A percentile compares a stretch with the other conserved stretches of the same genome.
These are phyloP conservation scores for Rhizoglyphus robini DNA, from an alignment of 1,140 invertebrate genomes.

Conservation along the genomic window DNA sequence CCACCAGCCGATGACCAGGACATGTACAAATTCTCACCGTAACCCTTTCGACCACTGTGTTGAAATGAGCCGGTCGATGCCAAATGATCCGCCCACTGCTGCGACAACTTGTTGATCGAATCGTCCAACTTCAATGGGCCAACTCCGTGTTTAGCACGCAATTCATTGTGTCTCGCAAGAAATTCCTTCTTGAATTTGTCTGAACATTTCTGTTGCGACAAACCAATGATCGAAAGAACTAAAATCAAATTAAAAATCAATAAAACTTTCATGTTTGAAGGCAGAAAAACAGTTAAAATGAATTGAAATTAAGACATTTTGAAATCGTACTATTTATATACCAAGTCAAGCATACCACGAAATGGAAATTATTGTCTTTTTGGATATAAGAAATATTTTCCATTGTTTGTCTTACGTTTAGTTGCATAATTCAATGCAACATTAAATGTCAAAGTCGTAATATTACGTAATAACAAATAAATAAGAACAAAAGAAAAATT, in stretches of 20 bases:
- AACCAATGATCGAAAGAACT: not conserved
- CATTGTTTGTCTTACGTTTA: too few species aligned
- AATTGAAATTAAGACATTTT: too few species aligned
- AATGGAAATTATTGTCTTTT: too few species aligned
- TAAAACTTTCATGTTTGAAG: not conserved
- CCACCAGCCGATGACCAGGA: too few species aligned
- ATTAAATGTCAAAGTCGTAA: too few species aligned
- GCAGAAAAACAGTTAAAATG: too few species aligned
- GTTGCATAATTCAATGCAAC: too few species aligned
- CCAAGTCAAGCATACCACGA: too few species aligned
- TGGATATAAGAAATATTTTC: too few species aligned
- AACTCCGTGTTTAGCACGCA: not conserved
- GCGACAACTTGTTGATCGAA: not conserved
- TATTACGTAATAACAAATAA: too few species aligned
- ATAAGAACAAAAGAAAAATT: too few species aligned
- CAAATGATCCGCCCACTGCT: not conserved
- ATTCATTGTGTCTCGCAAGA: not conserved
- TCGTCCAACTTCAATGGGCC: not conserved
- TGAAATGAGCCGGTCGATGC: not conserved
- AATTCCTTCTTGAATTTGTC: not conserved
- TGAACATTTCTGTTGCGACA: not conserved
- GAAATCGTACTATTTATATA: too few species aligned
- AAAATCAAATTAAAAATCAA: not conserved
- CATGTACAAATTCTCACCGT: slow-evolving; percentile 65
- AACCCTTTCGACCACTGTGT: not conserved